Evolutionary conservation across 2,113 vertebrate species (phyloP), one percentile per base, ranked within the genome.

Genomic region (Grantiella picta): DNA sequence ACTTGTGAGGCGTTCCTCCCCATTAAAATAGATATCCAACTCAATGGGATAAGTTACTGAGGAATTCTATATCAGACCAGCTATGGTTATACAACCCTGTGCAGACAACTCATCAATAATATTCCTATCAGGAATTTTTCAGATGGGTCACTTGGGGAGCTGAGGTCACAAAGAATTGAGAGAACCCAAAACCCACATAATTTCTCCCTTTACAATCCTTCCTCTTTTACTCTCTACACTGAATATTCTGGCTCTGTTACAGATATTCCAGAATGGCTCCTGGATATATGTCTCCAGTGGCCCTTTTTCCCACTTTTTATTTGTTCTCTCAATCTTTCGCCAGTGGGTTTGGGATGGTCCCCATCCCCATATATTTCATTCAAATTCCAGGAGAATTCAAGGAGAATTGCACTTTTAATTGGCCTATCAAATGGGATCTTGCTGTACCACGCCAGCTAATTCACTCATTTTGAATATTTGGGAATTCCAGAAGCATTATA

Each of bases 241-340:
- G 11, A 17, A 24, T 20, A 78, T 45, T 28, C 49, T 49, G 28
- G 7, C 12, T 79, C 52, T 54, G 23, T 33, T 54, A 64, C 61
- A 50, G 23, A 10, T 38, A 25, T 87, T 90, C 28, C 73, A 66
- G 45, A 78, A 57, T 7, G 7, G 5, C 28, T 91, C 44, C 13
- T 3, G 0, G 11, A 15, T 38, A 4, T 22, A 3, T 29, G 3
- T 42, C 17, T 11, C 18, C 45, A 20, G 15, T 29, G 15, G 9
- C 11, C 33, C 2, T n/a, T 23, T 75, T 49, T 49, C 14, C 13
- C 33, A 40, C 7, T 59, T 91, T 36, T 64, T 29, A 29, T 76
- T 61, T 65, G 13, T n/a, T 75, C 29, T 87, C 11, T 36, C 21
- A 28, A 2, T 54, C 22, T 72, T 72, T 65, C 42, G 44, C 8